phyloP scores from a whole-genome alignment of 2,113 vertebrate genomes.

The Silurus glanis region DNA sequence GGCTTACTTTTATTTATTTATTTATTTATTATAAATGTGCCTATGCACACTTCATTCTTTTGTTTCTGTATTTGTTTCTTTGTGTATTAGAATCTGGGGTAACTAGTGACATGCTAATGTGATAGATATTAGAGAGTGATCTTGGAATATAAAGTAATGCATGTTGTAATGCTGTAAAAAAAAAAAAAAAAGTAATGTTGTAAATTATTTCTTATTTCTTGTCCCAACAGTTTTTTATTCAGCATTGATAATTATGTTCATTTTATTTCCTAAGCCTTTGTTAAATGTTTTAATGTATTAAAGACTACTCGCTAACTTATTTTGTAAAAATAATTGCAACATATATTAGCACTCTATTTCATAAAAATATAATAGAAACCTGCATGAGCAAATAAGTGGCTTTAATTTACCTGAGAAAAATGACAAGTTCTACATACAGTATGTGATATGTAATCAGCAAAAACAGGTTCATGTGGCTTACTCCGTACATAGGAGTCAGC shows the following conservation, averaged over 20 bases:
- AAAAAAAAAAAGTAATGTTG: background rate
- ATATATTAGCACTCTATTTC: conserved; percentile 14
- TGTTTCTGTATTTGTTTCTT: background rate
- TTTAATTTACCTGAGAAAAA: conserved; percentile 16
- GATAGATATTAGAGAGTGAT: background rate
- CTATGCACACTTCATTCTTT: background rate
- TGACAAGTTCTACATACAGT: background rate
- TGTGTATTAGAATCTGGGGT: background rate
- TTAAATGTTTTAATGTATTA: conserved; percentile 4
- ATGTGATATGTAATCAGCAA: conserved; percentile 3
- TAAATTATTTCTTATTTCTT: background rate
- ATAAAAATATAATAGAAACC: background rate
- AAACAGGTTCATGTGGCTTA: conserved; percentile 1
- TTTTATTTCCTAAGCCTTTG: conserved; percentile 29
- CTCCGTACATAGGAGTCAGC: background rate
- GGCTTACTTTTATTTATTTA: background rate
- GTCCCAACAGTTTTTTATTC: background rate
- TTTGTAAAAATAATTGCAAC: conserved; percentile 20
- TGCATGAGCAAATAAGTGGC: background rate
- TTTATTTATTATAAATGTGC: background rate
- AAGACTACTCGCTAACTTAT: conserved; percentile 2
- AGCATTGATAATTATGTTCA: conserved; percentile 35
- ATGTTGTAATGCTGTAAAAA: background rate
- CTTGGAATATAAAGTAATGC: background rate
- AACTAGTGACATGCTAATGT: background rate